Percentiles rank a stretch among this genome's conserved stretches.
phyloP scores from a whole-genome alignment of 1,140 invertebrate species.

The Akabosia matsudoensis region DNA sequence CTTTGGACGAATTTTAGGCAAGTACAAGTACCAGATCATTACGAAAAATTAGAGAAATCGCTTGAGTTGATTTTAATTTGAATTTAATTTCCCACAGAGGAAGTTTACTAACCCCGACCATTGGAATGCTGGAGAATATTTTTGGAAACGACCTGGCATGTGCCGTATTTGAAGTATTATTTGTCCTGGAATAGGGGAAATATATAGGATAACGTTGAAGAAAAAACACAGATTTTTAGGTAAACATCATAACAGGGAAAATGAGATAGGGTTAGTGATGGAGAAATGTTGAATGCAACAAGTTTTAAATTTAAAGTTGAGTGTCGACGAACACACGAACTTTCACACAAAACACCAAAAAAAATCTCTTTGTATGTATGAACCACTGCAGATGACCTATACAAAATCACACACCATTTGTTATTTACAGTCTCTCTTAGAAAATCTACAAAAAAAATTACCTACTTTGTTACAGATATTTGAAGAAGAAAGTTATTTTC shows the following conservation, averaged over 20 bases:
- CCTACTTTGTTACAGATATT: too few species aligned
- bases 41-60: neutral
- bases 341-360: neutral
- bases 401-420: neutral
- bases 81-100: neutral
- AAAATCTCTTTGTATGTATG: neutral
- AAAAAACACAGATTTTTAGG: neutral
- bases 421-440: neutral
- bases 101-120: neutral
- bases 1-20: conserved; percentile 9
- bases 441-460: neutral
- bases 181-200: neutral
- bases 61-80: neutral
- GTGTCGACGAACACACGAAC: neutral
- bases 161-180: neutral
- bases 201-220: neutral
- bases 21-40: neutral
- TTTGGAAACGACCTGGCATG: neutral
- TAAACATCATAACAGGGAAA: neutral
- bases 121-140: neutral
- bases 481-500: too few species aligned
- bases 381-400: neutral
- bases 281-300: neutral
- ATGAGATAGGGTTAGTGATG: conserved; percentile 1
- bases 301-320: neutral